Percentiles rank a stretch among this genome's conserved stretches.
These are phyloP conservation scores for Horisme vitalbata DNA, from an alignment of 2,888 invertebrate species.

Conservation along the genomic window DNA sequence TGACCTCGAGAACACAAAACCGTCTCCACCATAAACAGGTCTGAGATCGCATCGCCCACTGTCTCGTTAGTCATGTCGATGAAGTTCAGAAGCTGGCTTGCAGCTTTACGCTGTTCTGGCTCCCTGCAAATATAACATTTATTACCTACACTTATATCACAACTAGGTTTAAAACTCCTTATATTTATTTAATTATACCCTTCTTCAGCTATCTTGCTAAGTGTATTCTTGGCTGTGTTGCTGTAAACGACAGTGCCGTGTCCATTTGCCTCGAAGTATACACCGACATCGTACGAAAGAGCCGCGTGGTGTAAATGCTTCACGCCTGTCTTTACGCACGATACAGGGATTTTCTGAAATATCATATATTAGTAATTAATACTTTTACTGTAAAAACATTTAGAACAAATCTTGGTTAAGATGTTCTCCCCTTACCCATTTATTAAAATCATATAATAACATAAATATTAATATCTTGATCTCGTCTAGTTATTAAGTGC, in stretches of 20 bases:
- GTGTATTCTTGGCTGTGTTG: constrained; percentile 83
- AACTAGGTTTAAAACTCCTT: no score
- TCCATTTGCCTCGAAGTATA: constrained; percentile 99
- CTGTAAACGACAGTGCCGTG: constrained; percentile 98
- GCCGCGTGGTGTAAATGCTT: constrained; percentile 98
- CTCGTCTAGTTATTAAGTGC: no score
- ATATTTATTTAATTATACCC: no score
- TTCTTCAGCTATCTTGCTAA: constrained; percentile 75
- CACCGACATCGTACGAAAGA: constrained; percentile 94
- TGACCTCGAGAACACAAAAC: constrained; percentile 92
- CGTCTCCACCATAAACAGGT: constrained; percentile 96
- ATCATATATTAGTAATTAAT: not conserved
- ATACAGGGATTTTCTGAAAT: constrained; percentile 92
- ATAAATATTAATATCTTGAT: no score
- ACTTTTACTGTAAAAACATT: no score
- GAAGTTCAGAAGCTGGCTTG: constrained; percentile 85
- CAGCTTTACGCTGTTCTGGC: constrained; percentile 79
- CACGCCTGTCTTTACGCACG: constrained; percentile 97
- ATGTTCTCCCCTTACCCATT: no score
- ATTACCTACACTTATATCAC: no score
- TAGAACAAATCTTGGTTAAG: no score
- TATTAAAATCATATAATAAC: no score
- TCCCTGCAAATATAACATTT: constrained; percentile 46
- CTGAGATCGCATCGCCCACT: constrained; percentile 98
- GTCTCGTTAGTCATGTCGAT: constrained; percentile 96